Conservation (phyloP, 2,797 vertebrate genomes). For the Micromesistius poutassou region DNA sequence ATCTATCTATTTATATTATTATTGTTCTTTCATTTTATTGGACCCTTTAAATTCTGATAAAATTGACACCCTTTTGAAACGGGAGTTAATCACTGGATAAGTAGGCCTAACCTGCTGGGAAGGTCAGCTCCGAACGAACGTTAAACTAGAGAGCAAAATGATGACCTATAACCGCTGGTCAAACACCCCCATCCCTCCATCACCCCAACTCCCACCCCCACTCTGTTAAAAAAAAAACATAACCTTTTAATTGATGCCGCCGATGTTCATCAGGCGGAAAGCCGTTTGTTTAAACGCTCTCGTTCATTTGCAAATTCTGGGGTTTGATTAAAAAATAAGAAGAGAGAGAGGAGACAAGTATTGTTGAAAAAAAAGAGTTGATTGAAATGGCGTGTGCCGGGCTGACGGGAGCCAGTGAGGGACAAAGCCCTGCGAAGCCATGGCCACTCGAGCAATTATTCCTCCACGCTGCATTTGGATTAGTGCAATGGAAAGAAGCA, state of each 20-base stretch:
- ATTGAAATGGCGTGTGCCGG: constrained; percentile 99
- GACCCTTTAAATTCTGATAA: too few species aligned
- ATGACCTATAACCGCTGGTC: too few species aligned
- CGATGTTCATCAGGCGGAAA: constrained; percentile 64
- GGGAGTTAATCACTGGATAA: too few species aligned
- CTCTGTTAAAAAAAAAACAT: too few species aligned
- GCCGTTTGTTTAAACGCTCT: constrained; percentile 77
- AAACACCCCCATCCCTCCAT: too few species aligned
- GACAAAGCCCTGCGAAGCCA: constrained; percentile 97
- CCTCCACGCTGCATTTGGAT: constrained; percentile 99
- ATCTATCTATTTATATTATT: neutral
- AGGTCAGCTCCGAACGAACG: too few species aligned
- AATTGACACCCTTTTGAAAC: too few species aligned
- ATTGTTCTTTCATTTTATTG: too few species aligned
- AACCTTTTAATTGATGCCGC: constrained; percentile 36
- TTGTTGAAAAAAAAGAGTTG: constrained; percentile 64
- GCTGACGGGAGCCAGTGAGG: constrained; percentile 97
- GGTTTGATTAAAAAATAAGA: constrained; percentile 87
- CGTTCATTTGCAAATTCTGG: constrained; percentile 76
- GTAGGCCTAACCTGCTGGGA: too few species aligned
- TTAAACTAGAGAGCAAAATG: too few species aligned
- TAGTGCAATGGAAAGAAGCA: constrained; percentile 99
- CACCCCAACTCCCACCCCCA: too few species aligned
- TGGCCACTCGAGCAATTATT: constrained; percentile 99
- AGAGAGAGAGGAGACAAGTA: constrained; percentile 3